Evolutionary conservation across 2,888 invertebrate species (phyloP), one percentile per base, ranked within the genome.

Genomic region (Synergus itoensis): DNA sequence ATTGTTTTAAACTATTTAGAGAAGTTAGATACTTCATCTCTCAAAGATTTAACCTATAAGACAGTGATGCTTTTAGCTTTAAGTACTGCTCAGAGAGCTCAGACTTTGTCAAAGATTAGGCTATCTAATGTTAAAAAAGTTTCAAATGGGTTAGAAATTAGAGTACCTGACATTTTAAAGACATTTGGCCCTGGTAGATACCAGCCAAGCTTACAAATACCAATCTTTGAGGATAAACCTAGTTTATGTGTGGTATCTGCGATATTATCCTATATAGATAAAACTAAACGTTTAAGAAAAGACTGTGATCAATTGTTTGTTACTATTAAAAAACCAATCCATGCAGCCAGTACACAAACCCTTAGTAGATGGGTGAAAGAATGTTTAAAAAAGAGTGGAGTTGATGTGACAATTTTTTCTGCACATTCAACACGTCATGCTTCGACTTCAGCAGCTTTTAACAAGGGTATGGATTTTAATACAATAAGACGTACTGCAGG

Each of bases 31-130:
- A 62, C 21, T 21, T 36, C 36, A 64, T 14, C 63, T 41, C 40
- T 64, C 14, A 64, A 9, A 40, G 16, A 16, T 16, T 7, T 48
- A 16, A 16, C 16, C 48, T 16, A 16, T 5, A 48, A 16, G 48
- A 16, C 48, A 48, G 16, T 48, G 16, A 48, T 48, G 16, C 16
- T 5, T 48, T 16, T n/a, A 5, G 14, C 48, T 1, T 48, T 16
- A 48, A 48, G 16, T 48, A 40, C 64, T n/a, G 67, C 43, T 18
- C 60, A 45, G 60, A 67, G 67, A 43, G 41, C 62, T 40, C 77
- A 78, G 41, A 78, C 69, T 40, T 41, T n/a, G n/a, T 67, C 78
- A 36, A 18, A 28, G 11, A 62, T 69, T 28, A 45, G 60, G 36
- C 16, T 75, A 21, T 16, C 11, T 40, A 73, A 79, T 45, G 21